Evolutionary conservation across 2,888 invertebrate species (phyloP).

Genomic region (Deilephila porcellus): DNA sequence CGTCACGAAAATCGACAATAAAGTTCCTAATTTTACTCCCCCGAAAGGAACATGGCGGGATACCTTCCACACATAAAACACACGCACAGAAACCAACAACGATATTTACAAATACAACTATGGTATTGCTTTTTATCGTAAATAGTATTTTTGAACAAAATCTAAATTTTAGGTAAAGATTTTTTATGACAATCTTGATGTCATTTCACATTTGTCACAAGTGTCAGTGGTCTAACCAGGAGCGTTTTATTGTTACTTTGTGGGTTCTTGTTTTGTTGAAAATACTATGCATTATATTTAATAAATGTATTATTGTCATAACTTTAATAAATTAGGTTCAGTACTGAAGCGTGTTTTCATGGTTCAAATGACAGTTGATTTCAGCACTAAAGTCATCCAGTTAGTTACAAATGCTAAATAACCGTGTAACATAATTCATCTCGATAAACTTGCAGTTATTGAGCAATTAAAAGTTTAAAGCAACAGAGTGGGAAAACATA

Average conservation of each 20-base stretch:
- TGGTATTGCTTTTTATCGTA: background rate
- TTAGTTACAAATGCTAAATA: no score
- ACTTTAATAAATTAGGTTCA: no score
- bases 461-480: no score
- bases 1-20: slow-evolving; percentile 50
- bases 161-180: background rate
- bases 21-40: background rate
- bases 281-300: background rate
- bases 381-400: no score
- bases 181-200: slow-evolving; percentile 27
- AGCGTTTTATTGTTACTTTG: slow-evolving; percentile 9
- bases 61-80: background rate
- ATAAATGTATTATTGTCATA: no score
- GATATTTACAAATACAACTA: background rate
- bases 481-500: no score
- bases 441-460: no score
- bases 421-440: no score
- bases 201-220: slow-evolving; percentile 25
- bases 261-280: background rate
- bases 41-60: slow-evolving; percentile 3
- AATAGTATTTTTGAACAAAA: slow-evolving; percentile 10
- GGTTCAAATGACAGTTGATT: no score
- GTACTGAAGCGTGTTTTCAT: no score
- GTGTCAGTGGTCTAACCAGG: slow-evolving; percentile 7
- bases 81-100: background rate